phyloP scores from a whole-genome alignment of 1,140 invertebrate species.

The Holotrichia oblita region DNA sequence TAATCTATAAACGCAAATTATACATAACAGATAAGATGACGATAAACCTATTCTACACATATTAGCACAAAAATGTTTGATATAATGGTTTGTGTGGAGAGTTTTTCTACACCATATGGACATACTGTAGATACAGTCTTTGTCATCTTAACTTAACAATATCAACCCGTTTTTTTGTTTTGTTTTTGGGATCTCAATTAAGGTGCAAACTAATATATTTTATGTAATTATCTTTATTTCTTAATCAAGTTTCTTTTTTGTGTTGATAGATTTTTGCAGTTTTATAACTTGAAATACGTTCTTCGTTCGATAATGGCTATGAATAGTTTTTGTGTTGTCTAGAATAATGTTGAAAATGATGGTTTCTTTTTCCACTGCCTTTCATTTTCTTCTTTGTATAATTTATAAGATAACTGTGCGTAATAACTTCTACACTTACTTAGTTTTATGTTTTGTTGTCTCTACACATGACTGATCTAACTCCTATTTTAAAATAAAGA shows the following conservation, averaged over 20 bases:
- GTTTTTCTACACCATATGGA: neutral
- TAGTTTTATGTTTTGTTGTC: neutral
- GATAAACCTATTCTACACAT: neutral
- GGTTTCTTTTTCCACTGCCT: neutral
- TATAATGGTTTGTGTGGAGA: too few relatives aligned
- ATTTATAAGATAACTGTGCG: neutral
- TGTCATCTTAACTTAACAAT: neutral
- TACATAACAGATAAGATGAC: too few relatives aligned
- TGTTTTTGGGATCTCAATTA: conserved; percentile 16
- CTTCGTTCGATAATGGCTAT: neutral
- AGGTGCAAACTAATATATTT: neutral
- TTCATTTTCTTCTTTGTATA: too few relatives aligned
- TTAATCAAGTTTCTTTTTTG: too few relatives aligned
- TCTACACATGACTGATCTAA: conserved; percentile 7
- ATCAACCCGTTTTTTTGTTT: neutral
- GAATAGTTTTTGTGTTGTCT: neutral
- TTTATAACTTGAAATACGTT: neutral
- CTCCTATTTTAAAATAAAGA: neutral
- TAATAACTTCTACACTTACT: neutral
- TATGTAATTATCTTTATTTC: too few relatives aligned
- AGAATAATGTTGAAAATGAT: neutral
- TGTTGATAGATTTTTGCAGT: too few relatives aligned
- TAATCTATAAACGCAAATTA: too few relatives aligned
- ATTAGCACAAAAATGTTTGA: neutral
- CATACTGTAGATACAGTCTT: neutral